These are phyloP conservation scores for Nephrotoma guestfalica DNA, from an alignment of 2,888 invertebrate genomes.

Conservation along the genomic window DNA sequence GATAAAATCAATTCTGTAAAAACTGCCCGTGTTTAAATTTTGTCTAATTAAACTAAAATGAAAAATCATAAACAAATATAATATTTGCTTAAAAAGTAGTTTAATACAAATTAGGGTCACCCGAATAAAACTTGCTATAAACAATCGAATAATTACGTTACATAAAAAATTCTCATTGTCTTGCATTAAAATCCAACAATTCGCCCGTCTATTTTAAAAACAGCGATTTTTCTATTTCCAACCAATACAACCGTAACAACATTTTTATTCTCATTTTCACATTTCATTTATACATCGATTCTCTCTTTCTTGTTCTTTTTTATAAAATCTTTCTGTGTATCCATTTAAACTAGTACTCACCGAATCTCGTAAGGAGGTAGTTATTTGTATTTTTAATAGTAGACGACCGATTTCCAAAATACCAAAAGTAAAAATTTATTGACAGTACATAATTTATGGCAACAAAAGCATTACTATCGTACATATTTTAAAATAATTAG, in stretches of 20 bases:
- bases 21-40: no score
- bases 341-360: not conserved
- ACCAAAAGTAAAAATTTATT: not conserved
- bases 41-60: no score
- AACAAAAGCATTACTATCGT: not conserved
- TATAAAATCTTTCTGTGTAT: not conserved
- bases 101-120: no score
- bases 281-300: not conserved
- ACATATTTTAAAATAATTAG: not conserved
- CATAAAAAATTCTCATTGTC: no score
- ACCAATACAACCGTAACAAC: not conserved
- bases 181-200: not conserved
- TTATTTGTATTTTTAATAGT: not conserved
- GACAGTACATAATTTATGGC: not conserved
- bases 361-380: not conserved
- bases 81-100: no score
- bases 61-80: no score
- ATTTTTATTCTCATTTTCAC: not conserved
- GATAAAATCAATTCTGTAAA: no score
- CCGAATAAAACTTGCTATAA: no score
- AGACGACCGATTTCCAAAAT: not conserved
- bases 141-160: no score
- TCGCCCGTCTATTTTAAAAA: not conserved
- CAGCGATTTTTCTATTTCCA: not conserved
- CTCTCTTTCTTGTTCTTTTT: not conserved